These are phyloP conservation scores for Sabellastarte sp. DNA, from an alignment of 2,888 invertebrate genomes.

Conservation along the genomic window DNA sequence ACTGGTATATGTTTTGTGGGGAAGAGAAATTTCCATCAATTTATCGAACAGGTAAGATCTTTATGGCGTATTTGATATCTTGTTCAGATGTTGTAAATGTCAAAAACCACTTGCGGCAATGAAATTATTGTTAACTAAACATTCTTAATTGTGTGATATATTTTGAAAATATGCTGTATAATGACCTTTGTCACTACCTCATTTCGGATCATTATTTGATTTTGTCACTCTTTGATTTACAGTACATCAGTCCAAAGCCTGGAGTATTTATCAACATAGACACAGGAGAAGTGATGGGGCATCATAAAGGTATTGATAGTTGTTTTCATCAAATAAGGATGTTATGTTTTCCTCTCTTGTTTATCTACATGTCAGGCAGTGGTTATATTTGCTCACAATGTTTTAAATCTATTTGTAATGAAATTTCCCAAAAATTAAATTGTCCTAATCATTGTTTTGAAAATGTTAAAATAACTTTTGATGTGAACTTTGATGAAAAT, in stretches of 20 bases:
- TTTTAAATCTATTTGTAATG: too few species aligned
- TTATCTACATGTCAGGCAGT: too few species aligned
- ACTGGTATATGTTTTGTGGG: slow-evolving; percentile 98
- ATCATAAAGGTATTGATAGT: slow-evolving; percentile 72
- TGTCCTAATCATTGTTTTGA: too few species aligned
- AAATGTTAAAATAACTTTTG: too few species aligned
- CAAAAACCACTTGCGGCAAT: background rate
- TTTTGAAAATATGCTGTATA: background rate
- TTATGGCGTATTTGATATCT: too few species aligned
- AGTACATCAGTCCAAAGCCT: slow-evolving; percentile 78
- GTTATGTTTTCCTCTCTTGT: too few species aligned
- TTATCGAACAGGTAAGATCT: slow-evolving; percentile 80
- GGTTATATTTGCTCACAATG: too few species aligned
- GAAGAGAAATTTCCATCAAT: slow-evolving; percentile 78
- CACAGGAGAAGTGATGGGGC: slow-evolving; percentile 72
- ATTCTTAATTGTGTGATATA: background rate
- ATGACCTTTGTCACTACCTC: background rate
- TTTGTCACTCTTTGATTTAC: slow-evolving; percentile 34
- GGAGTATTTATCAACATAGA: slow-evolving; percentile 84
- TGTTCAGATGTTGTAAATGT: background rate
- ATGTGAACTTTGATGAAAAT: too few species aligned
- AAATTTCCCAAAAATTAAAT: too few species aligned
- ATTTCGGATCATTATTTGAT: background rate
- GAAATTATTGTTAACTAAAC: background rate
- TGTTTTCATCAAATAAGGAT: too few species aligned